phyloP scores from a whole-genome alignment of 1,140 invertebrate genomes.

The Drosophila pectinifera region DNA sequence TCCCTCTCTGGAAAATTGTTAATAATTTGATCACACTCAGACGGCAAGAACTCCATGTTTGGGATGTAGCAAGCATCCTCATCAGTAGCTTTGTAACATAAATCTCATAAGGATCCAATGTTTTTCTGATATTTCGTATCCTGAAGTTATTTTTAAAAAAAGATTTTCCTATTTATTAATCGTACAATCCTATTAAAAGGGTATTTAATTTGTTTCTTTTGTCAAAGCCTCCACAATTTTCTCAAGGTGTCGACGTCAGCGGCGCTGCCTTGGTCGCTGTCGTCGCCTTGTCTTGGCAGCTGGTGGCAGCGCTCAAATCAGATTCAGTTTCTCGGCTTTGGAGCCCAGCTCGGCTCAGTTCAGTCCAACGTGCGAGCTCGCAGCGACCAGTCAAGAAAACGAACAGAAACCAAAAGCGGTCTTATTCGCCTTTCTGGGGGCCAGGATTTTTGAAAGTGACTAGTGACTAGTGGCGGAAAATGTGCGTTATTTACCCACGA shows the following conservation, averaged over 20 bases:
- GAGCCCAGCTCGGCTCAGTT: constrained; percentile 17
- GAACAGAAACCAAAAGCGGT: constrained; percentile 25
- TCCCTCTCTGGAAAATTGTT: too few relatives aligned
- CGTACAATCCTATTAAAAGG: too few relatives aligned
- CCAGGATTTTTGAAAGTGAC: constrained; percentile 49
- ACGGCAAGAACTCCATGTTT: too few relatives aligned
- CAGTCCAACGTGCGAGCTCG: constrained; percentile 80
- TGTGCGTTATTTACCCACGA: constrained; percentile 42
- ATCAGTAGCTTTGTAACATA: too few relatives aligned
- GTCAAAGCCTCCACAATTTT: background rate
- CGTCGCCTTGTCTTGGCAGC: constrained; percentile 62
- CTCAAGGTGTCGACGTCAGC: constrained; percentile 9
- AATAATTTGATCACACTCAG: too few relatives aligned
- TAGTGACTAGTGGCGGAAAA: constrained; percentile 49
- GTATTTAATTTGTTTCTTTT: too few relatives aligned
- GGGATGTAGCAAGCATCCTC: too few relatives aligned
- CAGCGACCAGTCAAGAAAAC: constrained; percentile 29
- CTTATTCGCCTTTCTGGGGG: constrained; percentile 24
- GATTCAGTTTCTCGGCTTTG: constrained; percentile 67
- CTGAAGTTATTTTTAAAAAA: too few relatives aligned
- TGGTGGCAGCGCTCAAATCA: constrained; percentile 69
- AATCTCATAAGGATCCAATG: too few relatives aligned
- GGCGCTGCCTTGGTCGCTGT: constrained; percentile 26
- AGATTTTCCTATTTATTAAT: background rate
- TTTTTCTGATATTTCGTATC: background rate